Evolutionary conservation across 2,888 invertebrate genomes (phyloP).

Genomic region (Lamellibrachia satsuma): DNA sequence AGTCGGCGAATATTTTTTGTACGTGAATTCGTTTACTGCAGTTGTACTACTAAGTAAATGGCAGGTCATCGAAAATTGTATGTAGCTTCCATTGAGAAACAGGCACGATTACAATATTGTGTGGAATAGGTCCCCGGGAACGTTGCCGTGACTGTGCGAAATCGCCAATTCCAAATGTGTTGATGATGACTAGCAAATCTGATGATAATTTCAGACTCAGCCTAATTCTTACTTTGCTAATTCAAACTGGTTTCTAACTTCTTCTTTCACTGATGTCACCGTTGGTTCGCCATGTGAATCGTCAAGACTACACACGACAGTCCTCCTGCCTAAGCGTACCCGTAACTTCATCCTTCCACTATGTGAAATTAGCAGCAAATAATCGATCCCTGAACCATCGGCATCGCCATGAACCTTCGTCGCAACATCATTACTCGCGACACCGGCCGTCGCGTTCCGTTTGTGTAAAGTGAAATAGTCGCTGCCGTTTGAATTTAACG

Average conservation of each 20-base stretch:
- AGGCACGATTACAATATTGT: too few species aligned
- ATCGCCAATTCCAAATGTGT: background rate
- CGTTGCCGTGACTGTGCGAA: background rate
- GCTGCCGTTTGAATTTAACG: background rate
- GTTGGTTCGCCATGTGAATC: conserved; percentile 17
- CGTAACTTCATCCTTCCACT: background rate
- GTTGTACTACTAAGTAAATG: background rate
- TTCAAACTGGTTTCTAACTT: background rate
- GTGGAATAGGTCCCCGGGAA: too few species aligned
- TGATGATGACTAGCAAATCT: background rate
- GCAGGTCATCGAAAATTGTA: background rate
- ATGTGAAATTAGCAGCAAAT: background rate
- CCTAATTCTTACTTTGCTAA: background rate
- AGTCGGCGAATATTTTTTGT: too few species aligned
- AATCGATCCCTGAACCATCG: background rate
- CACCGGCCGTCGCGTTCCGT: background rate
- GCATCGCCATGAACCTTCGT: background rate
- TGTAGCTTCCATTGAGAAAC: background rate
- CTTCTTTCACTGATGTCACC: background rate
- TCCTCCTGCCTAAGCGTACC: background rate
- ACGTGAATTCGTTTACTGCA: too few species aligned
- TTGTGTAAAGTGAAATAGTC: conserved; percentile 6
- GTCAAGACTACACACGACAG: background rate
- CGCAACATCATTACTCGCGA: background rate
- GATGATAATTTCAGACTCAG: background rate